A percentile compares a stretch with the other conserved stretches of the same genome.
These are phyloP conservation scores for Drosophila conformis DNA, from an alignment of 2,888 invertebrate species.

Conservation along the genomic window DNA sequence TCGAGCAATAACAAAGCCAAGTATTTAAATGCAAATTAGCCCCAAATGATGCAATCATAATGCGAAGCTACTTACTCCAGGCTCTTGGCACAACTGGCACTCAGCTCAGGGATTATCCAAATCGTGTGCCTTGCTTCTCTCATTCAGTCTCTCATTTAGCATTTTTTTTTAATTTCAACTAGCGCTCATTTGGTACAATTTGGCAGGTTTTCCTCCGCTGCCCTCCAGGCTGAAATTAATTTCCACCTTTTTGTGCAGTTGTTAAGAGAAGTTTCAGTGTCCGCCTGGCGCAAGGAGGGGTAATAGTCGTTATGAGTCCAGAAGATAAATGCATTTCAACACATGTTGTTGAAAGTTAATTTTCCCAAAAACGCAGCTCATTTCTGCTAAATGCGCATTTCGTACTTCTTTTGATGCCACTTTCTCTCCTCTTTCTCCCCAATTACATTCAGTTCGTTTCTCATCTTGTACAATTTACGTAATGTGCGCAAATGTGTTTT, in stretches of 20 bases:
- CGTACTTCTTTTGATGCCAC: slow-evolving; percentile 27
- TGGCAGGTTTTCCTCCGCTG: slow-evolving; percentile 64
- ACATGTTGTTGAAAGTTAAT: slow-evolving; percentile 82
- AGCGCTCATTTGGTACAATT: slow-evolving; percentile 75
- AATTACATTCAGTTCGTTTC: slow-evolving; percentile 22
- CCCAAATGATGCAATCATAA: slow-evolving; percentile 81
- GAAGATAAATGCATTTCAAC: slow-evolving; percentile 81
- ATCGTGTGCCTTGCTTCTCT: neutral
- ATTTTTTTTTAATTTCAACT: slow-evolving; percentile 69
- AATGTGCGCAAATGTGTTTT: slow-evolving; percentile 73
- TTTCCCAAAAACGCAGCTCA: slow-evolving; percentile 77
- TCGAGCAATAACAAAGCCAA: slow-evolving; percentile 75
- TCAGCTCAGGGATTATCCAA: neutral
- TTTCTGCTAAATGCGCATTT: slow-evolving; percentile 76
- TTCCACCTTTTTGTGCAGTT: slow-evolving; percentile 66
- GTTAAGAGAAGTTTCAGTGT: slow-evolving; percentile 46
- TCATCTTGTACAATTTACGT: slow-evolving; percentile 48
- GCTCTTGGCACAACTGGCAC: slow-evolving; percentile 25
- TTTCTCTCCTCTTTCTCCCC: neutral
- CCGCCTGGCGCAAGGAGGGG: slow-evolving; percentile 19
- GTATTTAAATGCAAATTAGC: slow-evolving; percentile 81
- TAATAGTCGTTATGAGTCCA: slow-evolving; percentile 57
- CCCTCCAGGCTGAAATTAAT: slow-evolving; percentile 60
- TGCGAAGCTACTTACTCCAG: slow-evolving; percentile 62
- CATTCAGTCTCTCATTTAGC: slow-evolving; percentile 30